Percentiles rank a stretch among this genome's conserved stretches.
Evolutionary conservation across 2,888 invertebrate species (phyloP).

Genomic region (Pedicia rivosa): DNA sequence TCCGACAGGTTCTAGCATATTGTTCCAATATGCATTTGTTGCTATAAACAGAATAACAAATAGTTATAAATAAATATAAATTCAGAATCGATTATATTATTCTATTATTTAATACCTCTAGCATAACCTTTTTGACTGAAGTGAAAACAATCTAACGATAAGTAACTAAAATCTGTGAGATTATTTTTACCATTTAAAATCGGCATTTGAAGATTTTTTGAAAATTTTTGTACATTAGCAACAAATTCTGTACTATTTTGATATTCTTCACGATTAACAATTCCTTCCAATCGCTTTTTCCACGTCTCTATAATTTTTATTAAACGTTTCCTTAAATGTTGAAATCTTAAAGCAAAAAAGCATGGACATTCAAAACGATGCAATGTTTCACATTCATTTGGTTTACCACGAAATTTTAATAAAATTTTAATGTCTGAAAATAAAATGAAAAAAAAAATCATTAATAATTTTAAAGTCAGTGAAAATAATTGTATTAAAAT

Average conservation of each 20-base stretch:
- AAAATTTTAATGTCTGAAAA: constrained; percentile 29
- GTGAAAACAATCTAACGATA: constrained; percentile 47
- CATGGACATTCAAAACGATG: constrained; percentile 40
- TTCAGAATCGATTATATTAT: background rate
- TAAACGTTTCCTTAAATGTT: constrained; percentile 22
- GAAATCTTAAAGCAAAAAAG: constrained; percentile 29
- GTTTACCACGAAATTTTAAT: constrained; percentile 25
- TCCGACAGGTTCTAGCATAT: constrained; percentile 37
- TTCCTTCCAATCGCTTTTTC: constrained; percentile 35
- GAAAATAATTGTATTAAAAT: too few species aligned
- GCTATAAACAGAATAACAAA: constrained; percentile 19
- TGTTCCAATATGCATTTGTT: constrained; percentile 43
- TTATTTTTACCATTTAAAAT: constrained; percentile 22
- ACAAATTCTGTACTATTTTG: constrained; percentile 36
- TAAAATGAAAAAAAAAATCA: too few species aligned
- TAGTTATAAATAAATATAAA: background rate
- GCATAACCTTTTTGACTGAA: constrained; percentile 42
- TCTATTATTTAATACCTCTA: constrained; percentile 25
- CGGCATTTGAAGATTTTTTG: constrained; percentile 31
- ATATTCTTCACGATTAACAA: constrained; percentile 29
- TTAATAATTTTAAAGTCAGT: too few species aligned
- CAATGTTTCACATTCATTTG: constrained; percentile 28
- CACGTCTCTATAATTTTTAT: constrained; percentile 35
- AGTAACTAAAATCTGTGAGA: constrained; percentile 35
- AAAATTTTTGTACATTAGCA: constrained; percentile 37